phyloP scores from a whole-genome alignment of 2,888 invertebrate genomes.

The Anodontia alba region DNA sequence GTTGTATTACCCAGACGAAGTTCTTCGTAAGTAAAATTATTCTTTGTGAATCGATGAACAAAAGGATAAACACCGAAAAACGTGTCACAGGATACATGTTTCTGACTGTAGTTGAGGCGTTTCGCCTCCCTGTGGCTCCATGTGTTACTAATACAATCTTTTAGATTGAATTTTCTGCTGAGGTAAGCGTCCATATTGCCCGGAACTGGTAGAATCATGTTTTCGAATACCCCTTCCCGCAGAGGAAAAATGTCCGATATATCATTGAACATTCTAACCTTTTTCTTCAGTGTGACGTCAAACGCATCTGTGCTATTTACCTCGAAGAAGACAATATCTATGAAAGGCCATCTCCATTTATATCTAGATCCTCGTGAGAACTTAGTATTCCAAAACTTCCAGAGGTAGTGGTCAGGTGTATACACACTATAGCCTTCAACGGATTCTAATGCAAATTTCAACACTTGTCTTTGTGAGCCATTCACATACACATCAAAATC shows the following conservation, averaged over 20 bases:
- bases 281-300: not conserved
- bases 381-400: not conserved
- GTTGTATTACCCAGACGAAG: not conserved
- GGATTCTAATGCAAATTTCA: not conserved
- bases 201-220: not conserved
- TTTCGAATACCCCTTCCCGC: not conserved
- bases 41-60: not conserved
- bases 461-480: not conserved
- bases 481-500: not conserved
- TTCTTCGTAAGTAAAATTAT: not conserved
- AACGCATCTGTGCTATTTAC: not conserved
- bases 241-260: not conserved
- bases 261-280: not conserved
- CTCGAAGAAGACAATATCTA: not conserved
- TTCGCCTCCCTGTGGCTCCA: not conserved
- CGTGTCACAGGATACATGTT: not conserved
- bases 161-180: not conserved
- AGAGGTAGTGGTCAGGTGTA: not conserved
- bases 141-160: not conserved
- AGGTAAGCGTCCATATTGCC: not conserved
- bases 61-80: not conserved
- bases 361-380: not conserved
- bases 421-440: not conserved
- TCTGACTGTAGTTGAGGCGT: not conserved
- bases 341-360: not conserved